Conservation (phyloP, 2,888 invertebrate genomes). For the Tholera decimalis region DNA sequence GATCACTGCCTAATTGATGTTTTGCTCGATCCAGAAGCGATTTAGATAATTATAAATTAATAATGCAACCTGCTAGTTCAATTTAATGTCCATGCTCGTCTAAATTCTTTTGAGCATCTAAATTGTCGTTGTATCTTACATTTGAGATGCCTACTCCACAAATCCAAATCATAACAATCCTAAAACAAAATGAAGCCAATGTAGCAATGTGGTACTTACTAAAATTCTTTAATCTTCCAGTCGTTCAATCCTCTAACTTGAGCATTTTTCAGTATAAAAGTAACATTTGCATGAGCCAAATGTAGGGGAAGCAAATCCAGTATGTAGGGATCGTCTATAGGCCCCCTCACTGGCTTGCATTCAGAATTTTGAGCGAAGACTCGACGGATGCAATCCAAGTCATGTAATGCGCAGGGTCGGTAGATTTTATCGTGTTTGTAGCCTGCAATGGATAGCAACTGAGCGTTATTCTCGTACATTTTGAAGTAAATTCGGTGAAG, state of each 20-base stretch:
- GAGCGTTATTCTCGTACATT: constrained; percentile 13
- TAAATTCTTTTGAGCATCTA: no score
- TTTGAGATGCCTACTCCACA: no score
- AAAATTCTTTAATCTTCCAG: constrained; percentile 59
- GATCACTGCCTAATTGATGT: no score
- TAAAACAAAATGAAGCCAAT: constrained; percentile 5
- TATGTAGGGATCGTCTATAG: constrained; percentile 36
- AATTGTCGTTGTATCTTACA: no score
- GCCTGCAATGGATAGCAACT: constrained; percentile 32
- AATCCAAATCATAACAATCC: no score
- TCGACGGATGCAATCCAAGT: constrained; percentile 38
- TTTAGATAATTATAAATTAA: no score
- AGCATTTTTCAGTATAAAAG: constrained; percentile 47
- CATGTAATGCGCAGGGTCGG: constrained; percentile 36
- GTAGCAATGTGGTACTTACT: constrained; percentile 53
- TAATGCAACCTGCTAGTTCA: no score
- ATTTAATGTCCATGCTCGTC: no score
- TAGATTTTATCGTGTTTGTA: constrained; percentile 4
- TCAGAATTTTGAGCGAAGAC: constrained; percentile 34
- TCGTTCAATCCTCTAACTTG: constrained; percentile 57
- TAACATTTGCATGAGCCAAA: constrained; percentile 57
- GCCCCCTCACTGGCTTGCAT: constrained; percentile 27
- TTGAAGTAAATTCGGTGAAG: constrained; percentile 16
- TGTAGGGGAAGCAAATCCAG: constrained; percentile 40
- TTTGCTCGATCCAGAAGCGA: no score